Base-by-base conservation (phyloP, 2,113 vertebrate genomes). In the Butorides virescens region DNA sequence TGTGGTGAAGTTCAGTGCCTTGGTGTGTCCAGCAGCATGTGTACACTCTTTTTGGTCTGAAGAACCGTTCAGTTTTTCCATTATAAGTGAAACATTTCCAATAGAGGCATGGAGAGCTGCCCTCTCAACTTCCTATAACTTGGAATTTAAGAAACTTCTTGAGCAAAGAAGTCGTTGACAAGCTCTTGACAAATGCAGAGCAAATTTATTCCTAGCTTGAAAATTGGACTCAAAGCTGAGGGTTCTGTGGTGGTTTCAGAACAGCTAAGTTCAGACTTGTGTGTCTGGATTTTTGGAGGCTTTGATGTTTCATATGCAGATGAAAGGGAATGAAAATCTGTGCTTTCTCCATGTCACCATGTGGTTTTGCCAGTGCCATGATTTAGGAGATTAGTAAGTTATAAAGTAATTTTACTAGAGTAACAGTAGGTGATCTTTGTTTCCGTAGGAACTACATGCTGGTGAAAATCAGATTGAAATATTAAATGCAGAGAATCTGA, bases 401-500 rank as follows among this genome's bases (percentile, higher is more conserved):
- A 18, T 1, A 4, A 71, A 75, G 17, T 12, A 2, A 30, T 82
- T 59, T 86, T 25, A 21, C 11, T 23, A 26, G 37, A 61, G n/a
- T 67, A 37, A 32, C 23, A 3, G 37, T 66, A 39, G 36, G 25
- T 72, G 29, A 46, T 88, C 53, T 95, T 92, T 97, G 52, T 72
- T 96, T 92, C 91, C 18, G 0, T 65, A 99, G 99, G 99, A 99
- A 55, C 96, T 99, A 15, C 99, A 99, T 59, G 94, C 99, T 67
- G 99, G 99, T 68, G 99, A 99, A 98, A 99, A 99, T 96, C 99
- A 99, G 93, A 99, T 99, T 29, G 98, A 98, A 93, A 78, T 74
- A 15, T 34, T 99, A 97, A 95, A 97, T 30, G 86, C 98, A 26
- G 98, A 99, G 84, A 98, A 98, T 71, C 97, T 99, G 94, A 97